Evolutionary conservation across 1,140 invertebrate genomes (phyloP), one percentile per base, ranked within the genome.

Genomic region (Caenorhabditis brenneri): DNA sequence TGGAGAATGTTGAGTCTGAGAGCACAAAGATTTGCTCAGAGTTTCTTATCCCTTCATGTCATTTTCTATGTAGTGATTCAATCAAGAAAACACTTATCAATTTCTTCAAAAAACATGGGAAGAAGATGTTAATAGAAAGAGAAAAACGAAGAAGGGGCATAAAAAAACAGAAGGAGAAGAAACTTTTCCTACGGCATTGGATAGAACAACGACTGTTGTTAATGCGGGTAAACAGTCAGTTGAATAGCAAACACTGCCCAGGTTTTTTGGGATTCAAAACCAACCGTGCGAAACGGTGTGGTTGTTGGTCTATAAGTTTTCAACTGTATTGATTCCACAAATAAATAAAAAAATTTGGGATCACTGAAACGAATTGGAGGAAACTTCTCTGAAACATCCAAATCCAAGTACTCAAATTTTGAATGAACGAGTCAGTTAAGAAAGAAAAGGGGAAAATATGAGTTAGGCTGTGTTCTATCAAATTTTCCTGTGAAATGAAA

Each of bases 141-240:
- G 7, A 22, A 24, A n/a, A n/a, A n/a, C n/a, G 27, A 19, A 36
- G 58, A 65, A 33, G 36, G 15, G 31, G 16, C 58, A 65, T 2
- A 36, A 65, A n/a, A 65, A 36, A 65, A 15, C 3, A 19, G 6
- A 65, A 65, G 19, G 19, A 36, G 19, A 24, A 7, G 36, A 16
- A 27, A 55, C 22, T 19, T 51, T 51, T 51, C 19, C 48, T 51
- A n/a, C 12, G 48, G 48, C 15, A 51, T 19, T 51, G 48, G 19
- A n/a, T 19, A 51, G 48, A 51, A 55, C 53, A 65, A 74, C 29
- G 36, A 42, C 15, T 22, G n/a, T 42, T 74, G 36, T 42, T 42
- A 74, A 74, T 74, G 65, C 65, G 65, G 29, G 65, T 74, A 74
- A 74, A 74, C 65, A 42, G 36, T 74, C 33, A 74, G 65, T 74